Conservation (phyloP, 53 echinoderm and acorn worm genomes). For the Pentamera pediparva region DNA sequence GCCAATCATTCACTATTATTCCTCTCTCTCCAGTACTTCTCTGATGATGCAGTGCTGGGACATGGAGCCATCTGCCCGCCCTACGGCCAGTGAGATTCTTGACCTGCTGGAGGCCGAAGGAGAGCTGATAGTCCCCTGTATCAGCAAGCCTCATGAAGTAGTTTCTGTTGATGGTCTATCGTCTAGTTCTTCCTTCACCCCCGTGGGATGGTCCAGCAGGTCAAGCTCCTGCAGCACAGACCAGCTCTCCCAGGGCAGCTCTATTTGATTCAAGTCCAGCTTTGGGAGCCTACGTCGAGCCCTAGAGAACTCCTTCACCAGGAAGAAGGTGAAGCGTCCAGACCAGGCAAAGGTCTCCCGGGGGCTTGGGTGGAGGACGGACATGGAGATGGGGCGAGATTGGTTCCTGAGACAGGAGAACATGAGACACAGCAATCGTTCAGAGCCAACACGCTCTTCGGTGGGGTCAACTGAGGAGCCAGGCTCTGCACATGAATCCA, state of each 20-base stretch:
- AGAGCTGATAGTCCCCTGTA: slow-evolving; percentile 66
- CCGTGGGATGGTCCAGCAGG: not conserved
- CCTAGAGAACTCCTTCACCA: not conserved
- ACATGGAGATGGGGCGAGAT: not conserved
- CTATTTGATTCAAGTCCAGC: not conserved
- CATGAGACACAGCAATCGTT: slow-evolving; percentile 6
- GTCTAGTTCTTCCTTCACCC: not conserved
- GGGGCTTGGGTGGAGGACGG: not conserved
- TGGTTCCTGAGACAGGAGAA: not conserved
- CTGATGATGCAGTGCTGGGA: slow-evolving; percentile 80
- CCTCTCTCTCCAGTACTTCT: slow-evolving; percentile 41
- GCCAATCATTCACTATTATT: too few species aligned
- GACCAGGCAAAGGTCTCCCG: not conserved
- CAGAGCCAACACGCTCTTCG: not conserved
- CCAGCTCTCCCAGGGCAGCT: not conserved
- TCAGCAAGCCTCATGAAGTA: slow-evolving; percentile 60
- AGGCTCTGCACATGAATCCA: not conserved
- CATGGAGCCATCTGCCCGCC: slow-evolving; percentile 64
- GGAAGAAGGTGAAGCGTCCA: not conserved
- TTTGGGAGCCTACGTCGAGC: slow-evolving; percentile 7
- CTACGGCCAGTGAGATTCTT: slow-evolving; percentile 60
- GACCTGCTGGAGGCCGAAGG: slow-evolving; percentile 44
- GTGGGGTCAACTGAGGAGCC: not conserved
- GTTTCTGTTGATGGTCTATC: slow-evolving; percentile 63
- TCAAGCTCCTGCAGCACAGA: slow-evolving; percentile 6